Evolutionary conservation across 2,797 vertebrate genomes (phyloP), one percentile per base, ranked within the genome.

Genomic region (Eptatretus atami): DNA sequence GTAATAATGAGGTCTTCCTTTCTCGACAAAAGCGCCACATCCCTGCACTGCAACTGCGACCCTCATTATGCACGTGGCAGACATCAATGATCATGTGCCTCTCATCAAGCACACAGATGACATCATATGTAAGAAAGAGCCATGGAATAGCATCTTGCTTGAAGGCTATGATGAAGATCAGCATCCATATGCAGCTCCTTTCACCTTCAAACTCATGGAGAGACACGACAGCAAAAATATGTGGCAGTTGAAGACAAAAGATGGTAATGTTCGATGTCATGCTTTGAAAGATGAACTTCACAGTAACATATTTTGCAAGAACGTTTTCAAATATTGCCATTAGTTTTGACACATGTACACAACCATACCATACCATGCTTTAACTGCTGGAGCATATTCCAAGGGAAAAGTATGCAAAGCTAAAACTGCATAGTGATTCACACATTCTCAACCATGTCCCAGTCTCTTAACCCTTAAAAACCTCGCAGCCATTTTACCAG

Each of bases 41-140:
- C 57, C 57, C 9, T 61, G 57, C 57, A 61, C 57, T n/a, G 57
- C 57, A n/a, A 61, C 57, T n/a, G 57, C 57, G 11, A 61, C 57
- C n/a, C n/a, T 61, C n/a, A n/a, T 61, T n/a, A n/a, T 61, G 57
- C 57, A 61, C 57, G 57, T 61, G 57, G 57, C 57, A n/a, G 57
- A 61, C 57, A 11, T 61, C n/a, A 61, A 61, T 25, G 57, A 61
- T 25, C n/a, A 61, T 12, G 57, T 25, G 57, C 57, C 57, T 25
- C n/a, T 25, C n/a, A n/a, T 61, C n/a, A n/a, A 25, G 9, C 57
- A 61, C 9, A n/a, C 25, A 10, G 12, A 61, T 25, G 57, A 61
- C 57, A 25, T 61, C 57, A 10, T 61, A 25, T 61, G 57, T 12
- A 61, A 61, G 57, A 61, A 61, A 12, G n/a, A n/a, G 57, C n/a